A percentile compares a stretch with the other conserved stretches of the same genome.
Evolutionary conservation across 2,888 invertebrate genomes (phyloP).

Genomic region (Tetranychus truncatus): DNA sequence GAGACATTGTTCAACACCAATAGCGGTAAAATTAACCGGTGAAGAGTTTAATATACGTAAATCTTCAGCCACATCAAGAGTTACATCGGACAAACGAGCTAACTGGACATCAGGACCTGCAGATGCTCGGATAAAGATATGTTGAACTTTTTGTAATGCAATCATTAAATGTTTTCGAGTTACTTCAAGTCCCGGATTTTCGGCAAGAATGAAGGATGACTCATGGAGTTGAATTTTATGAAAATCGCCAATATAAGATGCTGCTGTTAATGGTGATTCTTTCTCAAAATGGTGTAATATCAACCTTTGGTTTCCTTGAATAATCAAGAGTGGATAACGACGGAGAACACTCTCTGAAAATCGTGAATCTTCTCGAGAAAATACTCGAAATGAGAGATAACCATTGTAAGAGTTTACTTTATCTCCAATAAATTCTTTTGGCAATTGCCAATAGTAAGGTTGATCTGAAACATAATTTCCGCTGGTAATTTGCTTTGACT

Average conservation of each 20-base stretch:
- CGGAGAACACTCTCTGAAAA: constrained; percentile 38
- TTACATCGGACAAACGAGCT: constrained; percentile 48
- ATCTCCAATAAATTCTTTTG: constrained; percentile 64
- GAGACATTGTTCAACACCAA: constrained; percentile 51
- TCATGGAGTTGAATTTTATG: constrained; percentile 28
- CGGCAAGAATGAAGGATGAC: constrained; percentile 49
- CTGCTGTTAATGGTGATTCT: neutral
- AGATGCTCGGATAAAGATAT: constrained; percentile 26
- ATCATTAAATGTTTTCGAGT: constrained; percentile 67
- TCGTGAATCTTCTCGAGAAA: constrained; percentile 40
- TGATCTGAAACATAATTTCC: constrained; percentile 40
- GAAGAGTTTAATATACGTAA: neutral
- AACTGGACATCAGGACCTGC: constrained; percentile 32
- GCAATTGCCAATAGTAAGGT: constrained; percentile 66
- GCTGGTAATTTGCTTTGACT: constrained; percentile 37
- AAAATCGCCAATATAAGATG: neutral
- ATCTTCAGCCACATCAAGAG: constrained; percentile 56
- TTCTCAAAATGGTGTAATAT: neutral
- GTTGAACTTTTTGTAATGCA: constrained; percentile 3
- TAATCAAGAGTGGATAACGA: constrained; percentile 24
- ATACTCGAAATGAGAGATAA: neutral
- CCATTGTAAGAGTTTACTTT: constrained; percentile 44
- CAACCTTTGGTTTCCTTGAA: neutral
- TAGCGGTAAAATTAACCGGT: constrained; percentile 30
- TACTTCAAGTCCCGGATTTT: constrained; percentile 41